phyloP scores from a whole-genome alignment of 2,888 invertebrate genomes.

The Xanthia icteritia region DNA sequence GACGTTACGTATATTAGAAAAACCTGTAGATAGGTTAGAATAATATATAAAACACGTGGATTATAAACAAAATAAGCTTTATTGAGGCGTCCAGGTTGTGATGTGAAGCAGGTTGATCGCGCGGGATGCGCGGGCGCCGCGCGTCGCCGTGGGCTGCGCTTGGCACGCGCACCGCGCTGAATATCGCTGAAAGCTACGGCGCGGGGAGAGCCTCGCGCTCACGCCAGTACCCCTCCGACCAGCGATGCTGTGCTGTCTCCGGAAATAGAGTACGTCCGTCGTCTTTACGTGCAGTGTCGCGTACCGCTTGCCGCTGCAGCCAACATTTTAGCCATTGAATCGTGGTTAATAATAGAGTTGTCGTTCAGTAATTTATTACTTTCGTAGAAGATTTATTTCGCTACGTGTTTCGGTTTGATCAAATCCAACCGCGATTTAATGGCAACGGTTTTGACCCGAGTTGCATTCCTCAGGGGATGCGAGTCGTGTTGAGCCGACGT shows the following conservation, averaged over 20 bases:
- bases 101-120: constrained; percentile 57
- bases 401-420: constrained; percentile 36
- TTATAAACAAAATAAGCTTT: constrained; percentile 66
- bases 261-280: constrained; percentile 89
- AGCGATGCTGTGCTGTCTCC: constrained; percentile 91
- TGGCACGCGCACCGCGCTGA: constrained; percentile 84
- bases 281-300: constrained; percentile 80
- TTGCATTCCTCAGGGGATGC: constrained; percentile 82
- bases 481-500: constrained; percentile 73
- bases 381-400: constrained; percentile 51
- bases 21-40: constrained; percentile 22
- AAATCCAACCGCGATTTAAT: constrained; percentile 76
- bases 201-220: constrained; percentile 78
- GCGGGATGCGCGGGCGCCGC: constrained; percentile 55
- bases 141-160: constrained; percentile 74
- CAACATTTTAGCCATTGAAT: constrained; percentile 81
- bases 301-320: constrained; percentile 76
- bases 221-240: constrained; percentile 90
- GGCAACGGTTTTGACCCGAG: constrained; percentile 77
- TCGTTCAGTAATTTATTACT: constrained; percentile 68
- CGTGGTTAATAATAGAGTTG: constrained; percentile 81
- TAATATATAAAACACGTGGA: constrained; percentile 48
- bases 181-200: constrained; percentile 81
- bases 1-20: constrained; percentile 25
- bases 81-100: constrained; percentile 61